phyloP scores from a whole-genome alignment of 2,888 invertebrate species.

The Drosophila neonasuta region DNA sequence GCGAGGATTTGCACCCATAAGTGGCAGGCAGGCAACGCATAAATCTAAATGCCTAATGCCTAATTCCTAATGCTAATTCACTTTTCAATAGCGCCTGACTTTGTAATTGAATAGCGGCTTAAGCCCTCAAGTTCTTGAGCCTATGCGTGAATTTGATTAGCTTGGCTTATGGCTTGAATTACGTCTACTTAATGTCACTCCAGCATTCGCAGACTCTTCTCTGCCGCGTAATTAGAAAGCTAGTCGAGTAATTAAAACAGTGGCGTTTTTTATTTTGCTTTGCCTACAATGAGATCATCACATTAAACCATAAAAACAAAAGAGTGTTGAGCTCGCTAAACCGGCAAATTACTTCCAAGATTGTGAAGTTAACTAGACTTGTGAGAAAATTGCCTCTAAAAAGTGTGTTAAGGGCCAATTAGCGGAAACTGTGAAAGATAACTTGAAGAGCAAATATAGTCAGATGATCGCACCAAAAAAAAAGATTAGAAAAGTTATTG shows the following conservation, averaged over 20 bases:
- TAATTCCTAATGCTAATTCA: slow-evolving; percentile 57
- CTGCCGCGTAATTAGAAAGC: slow-evolving; percentile 22
- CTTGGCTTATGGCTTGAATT: slow-evolving; percentile 25
- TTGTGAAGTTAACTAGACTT: slow-evolving; percentile 15
- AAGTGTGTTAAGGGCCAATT: slow-evolving; percentile 21
- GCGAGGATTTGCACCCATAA: slow-evolving; percentile 40
- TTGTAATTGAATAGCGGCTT: slow-evolving; percentile 52
- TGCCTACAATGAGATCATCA: slow-evolving; percentile 16
- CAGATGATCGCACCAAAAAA: not conserved
- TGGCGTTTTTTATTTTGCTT: not conserved
- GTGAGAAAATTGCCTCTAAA: slow-evolving; percentile 19
- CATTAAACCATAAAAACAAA: slow-evolving; percentile 14
- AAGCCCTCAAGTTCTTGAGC: not conserved
- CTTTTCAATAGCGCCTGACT: slow-evolving; percentile 50
- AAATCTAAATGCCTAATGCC: slow-evolving; percentile 62
- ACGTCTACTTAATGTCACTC: slow-evolving; percentile 18
- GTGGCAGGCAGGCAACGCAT: slow-evolving; percentile 36
- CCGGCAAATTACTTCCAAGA: slow-evolving; percentile 21
- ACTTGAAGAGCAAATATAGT: not conserved
- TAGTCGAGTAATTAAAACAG: slow-evolving; percentile 17
- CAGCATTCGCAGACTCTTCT: slow-evolving; percentile 5
- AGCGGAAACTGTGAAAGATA: slow-evolving; percentile 2
- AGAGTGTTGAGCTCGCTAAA: slow-evolving; percentile 47
- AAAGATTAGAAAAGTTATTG: not conserved
- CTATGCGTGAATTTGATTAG: slow-evolving; percentile 30